Conservation (phyloP, 2,113 vertebrate species). For the Oxygymnocypris stewartii region DNA sequence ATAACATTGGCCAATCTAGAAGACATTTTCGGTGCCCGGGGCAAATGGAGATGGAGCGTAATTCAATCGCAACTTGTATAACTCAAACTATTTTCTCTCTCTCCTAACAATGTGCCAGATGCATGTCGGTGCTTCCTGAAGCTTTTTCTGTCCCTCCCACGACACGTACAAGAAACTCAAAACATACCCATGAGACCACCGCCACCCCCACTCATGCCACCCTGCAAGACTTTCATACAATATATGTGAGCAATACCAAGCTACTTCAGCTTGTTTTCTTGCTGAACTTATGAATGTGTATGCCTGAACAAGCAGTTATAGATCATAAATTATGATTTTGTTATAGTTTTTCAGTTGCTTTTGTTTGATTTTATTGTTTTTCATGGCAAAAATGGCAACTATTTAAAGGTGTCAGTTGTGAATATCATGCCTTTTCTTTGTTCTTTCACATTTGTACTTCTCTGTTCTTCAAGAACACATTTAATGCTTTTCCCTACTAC, state of each 20-base stretch:
- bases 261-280: background rate
- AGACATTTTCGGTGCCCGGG: constrained; percentile 73
- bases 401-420: background rate
- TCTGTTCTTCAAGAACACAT: constrained; percentile 26
- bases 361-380: background rate
- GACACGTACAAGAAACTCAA: constrained; percentile 43
- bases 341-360: background rate
- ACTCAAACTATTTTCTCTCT: constrained; percentile 67
- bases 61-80: constrained; percentile 71
- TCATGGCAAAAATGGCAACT: background rate
- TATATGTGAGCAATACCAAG: background rate
- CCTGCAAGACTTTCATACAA: background rate
- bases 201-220: constrained; percentile 12
- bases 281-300: background rate
- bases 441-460: background rate
- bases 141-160: constrained; percentile 67
- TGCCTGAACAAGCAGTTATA: background rate
- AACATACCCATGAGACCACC: constrained; percentile 17
- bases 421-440: background rate
- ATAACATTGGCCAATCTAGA: constrained; percentile 71
- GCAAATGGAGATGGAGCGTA: constrained; percentile 68
- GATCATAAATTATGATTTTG: background rate
- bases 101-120: constrained; percentile 74
- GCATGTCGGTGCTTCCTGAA: constrained; percentile 68
- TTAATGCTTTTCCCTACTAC: background rate